Evolutionary conservation across 2,888 invertebrate species (phyloP), one percentile per base, ranked within the genome.

Genomic region (Dicranocentrus wangi): DNA sequence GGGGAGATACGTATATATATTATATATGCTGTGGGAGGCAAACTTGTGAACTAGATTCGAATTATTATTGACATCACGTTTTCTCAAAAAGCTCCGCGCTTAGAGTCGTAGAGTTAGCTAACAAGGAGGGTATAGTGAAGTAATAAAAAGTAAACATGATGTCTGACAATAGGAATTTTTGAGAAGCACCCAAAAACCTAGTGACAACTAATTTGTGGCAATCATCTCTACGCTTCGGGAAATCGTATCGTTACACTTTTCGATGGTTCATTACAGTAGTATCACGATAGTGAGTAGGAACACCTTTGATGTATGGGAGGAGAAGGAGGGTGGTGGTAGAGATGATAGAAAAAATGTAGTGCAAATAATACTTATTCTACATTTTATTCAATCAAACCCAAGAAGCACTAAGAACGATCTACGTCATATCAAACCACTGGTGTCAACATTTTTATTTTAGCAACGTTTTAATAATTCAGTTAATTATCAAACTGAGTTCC

Each of bases 21-120:
- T 19, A n/a, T n/a, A n/a, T n/a, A n/a, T n/a, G n/a, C n/a, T 55
- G 21, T 23, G 17, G 60, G 2, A 60, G 25, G n/a, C 15, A 58
- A 27, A n/a, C 17, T 39, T 17, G 21, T 63, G 63, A 63, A 63
- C 63, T 63, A 63, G 63, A 63, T 63, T 63, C 23, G 17, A 23
- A 63, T 63, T 23, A 39, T 42, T 63, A 63, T 63, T 63, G 63
- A 63, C 63, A 63, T 63, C 63, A 63, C 63, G 63, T 42, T 63
- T 63, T 39, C 42, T 42, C 17, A 23, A 15, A 60, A 10, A 32
- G n/a, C 28, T 60, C 60, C 60, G 60, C 60, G 27, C 32, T n/a
- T n/a, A n/a, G n/a, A 28, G 17, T 60, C 60, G 28, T n/a, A 17
- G 7, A 27, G 19, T n/a, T n/a, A n/a, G n/a, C 27, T 60, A 60